These are phyloP conservation scores for Rhorus exstirpatorius DNA, from an alignment of 2,888 invertebrate species.

Conservation along the genomic window DNA sequence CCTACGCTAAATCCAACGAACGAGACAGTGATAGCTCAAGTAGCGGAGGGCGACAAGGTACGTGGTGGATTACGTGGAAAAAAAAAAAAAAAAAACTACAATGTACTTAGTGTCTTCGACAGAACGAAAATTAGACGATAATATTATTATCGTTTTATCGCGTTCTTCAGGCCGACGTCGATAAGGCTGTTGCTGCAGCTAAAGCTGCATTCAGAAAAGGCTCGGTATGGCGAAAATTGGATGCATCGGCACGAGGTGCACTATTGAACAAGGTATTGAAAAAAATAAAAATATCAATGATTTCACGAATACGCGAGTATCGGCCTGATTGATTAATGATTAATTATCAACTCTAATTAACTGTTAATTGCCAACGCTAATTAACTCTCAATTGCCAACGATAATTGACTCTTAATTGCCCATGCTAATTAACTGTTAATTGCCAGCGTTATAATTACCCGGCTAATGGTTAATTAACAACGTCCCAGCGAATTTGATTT, in stretches of 20 bases:
- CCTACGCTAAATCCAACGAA: slow-evolving; percentile 88
- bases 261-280: slow-evolving; percentile 73
- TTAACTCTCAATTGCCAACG: too few species aligned
- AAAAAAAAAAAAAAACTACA: neutral
- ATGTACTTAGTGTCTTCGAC: too few species aligned
- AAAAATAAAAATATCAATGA: neutral
- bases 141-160: slow-evolving; percentile 27
- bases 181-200: slow-evolving; percentile 87
- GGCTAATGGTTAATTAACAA: too few species aligned
- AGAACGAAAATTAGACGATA: too few species aligned
- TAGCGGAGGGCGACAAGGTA: slow-evolving; percentile 88
- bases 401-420: too few species aligned
- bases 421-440: too few species aligned
- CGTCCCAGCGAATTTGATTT: too few species aligned
- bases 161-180: slow-evolving; percentile 85
- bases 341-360: neutral
- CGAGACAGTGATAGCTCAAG: slow-evolving; percentile 86
- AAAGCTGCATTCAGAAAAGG: slow-evolving; percentile 87
- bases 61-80: slow-evolving; percentile 17
- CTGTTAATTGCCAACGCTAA: too few species aligned
- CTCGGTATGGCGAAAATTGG: slow-evolving; percentile 87
- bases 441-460: too few species aligned
- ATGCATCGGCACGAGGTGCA: slow-evolving; percentile 87
- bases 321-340: neutral
- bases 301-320: neutral